Conservation (phyloP, 1,140 invertebrate genomes). For the Halyomorpha halys region DNA sequence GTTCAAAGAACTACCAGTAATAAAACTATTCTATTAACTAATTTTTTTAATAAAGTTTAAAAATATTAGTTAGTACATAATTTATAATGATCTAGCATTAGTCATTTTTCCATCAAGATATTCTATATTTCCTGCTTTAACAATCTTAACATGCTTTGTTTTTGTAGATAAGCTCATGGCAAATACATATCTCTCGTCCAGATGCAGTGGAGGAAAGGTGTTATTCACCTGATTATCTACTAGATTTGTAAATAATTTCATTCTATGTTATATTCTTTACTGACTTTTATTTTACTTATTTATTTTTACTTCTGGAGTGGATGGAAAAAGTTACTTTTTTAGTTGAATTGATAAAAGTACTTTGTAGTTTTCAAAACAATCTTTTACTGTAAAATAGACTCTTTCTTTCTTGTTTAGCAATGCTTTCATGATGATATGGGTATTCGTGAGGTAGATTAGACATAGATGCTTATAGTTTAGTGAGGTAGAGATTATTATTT, state of each 20-base stretch:
- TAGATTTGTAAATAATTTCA: conserved; percentile 9
- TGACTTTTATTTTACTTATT: background rate
- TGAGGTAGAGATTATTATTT: too few species aligned
- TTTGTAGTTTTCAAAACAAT: background rate
- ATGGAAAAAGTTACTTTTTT: conserved; percentile 1
- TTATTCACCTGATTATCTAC: conserved; percentile 5
- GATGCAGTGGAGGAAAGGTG: conserved; percentile 6
- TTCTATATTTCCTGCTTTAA: background rate
- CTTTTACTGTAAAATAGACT: background rate
- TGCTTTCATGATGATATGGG: background rate
- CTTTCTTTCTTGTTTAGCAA: conserved; percentile 11
- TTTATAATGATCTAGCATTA: background rate
- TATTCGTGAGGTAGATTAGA: background rate
- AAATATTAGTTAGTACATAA: too few species aligned
- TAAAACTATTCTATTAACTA: too few species aligned
- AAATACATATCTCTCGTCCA: conserved; percentile 14
- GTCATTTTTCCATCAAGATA: background rate
- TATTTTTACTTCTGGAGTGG: conserved; percentile 3
- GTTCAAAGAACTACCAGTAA: too few species aligned
- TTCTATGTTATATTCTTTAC: conserved; percentile 5
- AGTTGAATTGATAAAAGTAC: background rate
- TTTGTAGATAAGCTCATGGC: background rate
- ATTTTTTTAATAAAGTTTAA: too few species aligned
- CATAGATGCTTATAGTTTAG: background rate
- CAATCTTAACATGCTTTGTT: background rate